A percentile compares a stretch with the other conserved stretches of the same genome.
phyloP scores from a whole-genome alignment of 2,113 vertebrate species.

The Isurus oxyrinchus region DNA sequence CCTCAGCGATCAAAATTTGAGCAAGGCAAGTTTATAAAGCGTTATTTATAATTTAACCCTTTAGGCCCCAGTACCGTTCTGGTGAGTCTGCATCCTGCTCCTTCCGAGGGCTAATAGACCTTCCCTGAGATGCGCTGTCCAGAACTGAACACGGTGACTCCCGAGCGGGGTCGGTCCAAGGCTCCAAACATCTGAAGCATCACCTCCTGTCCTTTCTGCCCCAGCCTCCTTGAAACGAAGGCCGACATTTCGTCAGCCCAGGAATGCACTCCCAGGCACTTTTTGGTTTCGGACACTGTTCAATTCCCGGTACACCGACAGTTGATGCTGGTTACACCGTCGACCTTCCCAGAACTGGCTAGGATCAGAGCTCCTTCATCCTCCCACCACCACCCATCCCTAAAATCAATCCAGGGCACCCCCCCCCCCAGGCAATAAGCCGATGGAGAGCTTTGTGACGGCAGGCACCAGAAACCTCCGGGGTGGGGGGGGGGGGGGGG shows the following conservation, averaged over 20 bases:
- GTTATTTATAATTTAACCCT: not conserved
- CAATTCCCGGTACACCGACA: no score
- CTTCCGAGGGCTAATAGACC: no score
- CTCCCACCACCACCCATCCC: not conserved
- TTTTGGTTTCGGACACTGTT: not conserved
- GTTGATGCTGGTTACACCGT: not conserved
- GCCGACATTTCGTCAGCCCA: not conserved
- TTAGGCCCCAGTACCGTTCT: not conserved
- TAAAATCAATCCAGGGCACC: not conserved
- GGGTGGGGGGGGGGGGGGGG: rapidly evolving
- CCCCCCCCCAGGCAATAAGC: no score
- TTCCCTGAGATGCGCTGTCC: not conserved
- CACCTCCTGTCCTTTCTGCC: not conserved
- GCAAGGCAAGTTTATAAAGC: not conserved
- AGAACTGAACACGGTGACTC: not conserved
- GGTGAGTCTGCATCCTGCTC: not conserved
- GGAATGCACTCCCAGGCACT: not conserved
- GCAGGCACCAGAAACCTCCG: not conserved
- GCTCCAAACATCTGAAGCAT: not conserved
- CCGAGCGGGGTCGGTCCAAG: not conserved
- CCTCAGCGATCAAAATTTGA: not conserved
- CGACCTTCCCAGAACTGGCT: not conserved
- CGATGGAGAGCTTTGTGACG: not conserved
- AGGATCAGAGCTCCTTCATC: not conserved
- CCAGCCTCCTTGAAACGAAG: not conserved